Conservation (phyloP, 2,888 invertebrate species). For the Colostygia pectinataria region DNA sequence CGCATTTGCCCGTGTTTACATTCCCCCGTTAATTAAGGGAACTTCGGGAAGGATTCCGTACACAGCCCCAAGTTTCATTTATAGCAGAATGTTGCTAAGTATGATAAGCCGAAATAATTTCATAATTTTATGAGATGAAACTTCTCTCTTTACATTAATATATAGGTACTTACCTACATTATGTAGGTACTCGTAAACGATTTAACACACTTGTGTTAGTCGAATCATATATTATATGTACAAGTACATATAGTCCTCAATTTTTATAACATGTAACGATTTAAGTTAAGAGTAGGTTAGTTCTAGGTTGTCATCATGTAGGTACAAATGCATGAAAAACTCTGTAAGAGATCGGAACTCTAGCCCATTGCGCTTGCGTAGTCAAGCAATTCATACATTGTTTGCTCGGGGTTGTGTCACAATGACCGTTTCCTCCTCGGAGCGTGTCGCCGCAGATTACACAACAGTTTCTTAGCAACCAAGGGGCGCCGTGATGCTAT, state of each 20-base stretch:
- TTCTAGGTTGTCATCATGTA: not conserved
- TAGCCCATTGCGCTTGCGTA: slow-evolving; percentile 38
- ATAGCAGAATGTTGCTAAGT: slow-evolving; percentile 18
- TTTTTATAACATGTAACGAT: not conserved
- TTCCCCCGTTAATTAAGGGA: slow-evolving; percentile 50
- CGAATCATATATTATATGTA: no score
- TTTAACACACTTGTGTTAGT: no score
- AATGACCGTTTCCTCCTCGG: slow-evolving; percentile 47
- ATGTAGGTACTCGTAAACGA: not conserved
- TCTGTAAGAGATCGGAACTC: slow-evolving; percentile 19
- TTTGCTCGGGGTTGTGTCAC: slow-evolving; percentile 36
- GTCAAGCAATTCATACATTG: slow-evolving; percentile 36
- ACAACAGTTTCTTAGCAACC: slow-evolving; percentile 18
- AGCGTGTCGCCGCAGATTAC: slow-evolving; percentile 45
- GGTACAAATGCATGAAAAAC: slow-evolving; percentile 3
- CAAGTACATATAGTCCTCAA: not conserved
- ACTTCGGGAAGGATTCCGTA: slow-evolving; percentile 34
- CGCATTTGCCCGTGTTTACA: slow-evolving; percentile 56
- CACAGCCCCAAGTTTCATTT: slow-evolving; percentile 22
- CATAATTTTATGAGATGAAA: slow-evolving; percentile 8
- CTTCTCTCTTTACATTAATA: slow-evolving; percentile 4
- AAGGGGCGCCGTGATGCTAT: slow-evolving; percentile 74
- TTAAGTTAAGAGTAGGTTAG: no score
- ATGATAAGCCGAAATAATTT: slow-evolving; percentile 21
- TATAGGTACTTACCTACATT: not conserved